phyloP scores from a whole-genome alignment of 2,797 vertebrate genomes.

The Esox masquinongy region DNA sequence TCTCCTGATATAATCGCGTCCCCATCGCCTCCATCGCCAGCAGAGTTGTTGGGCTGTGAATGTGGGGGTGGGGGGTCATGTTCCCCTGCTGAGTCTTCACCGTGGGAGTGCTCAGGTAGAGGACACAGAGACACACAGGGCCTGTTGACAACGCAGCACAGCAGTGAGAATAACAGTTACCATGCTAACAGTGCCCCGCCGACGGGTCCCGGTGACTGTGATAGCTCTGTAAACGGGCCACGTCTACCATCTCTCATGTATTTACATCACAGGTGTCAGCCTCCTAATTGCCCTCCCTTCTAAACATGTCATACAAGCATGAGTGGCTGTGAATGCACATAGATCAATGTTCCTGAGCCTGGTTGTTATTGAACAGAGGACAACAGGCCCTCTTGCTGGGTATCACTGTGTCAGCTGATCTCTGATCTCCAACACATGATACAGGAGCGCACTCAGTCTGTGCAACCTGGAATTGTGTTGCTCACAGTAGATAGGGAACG shows the following conservation, averaged over 20 bases:
- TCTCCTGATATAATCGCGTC: constrained; percentile 70
- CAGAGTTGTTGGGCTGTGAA: constrained; percentile 44
- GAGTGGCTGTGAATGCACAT: constrained; percentile 4
- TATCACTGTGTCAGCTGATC: constrained; percentile 35
- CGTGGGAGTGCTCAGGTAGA: constrained; percentile 53
- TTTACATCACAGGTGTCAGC: constrained; percentile 22
- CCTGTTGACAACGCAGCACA: constrained; percentile 2
- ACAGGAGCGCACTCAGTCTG: constrained; percentile 13
- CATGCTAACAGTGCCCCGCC: constrained; percentile 40
- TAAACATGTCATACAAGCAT: constrained; percentile 21
- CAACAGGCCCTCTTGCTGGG: neutral
- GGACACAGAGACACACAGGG: constrained; percentile 52
- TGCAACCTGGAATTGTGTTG: constrained; percentile 47
- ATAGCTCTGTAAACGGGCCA: constrained; percentile 27
- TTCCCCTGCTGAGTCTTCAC: constrained; percentile 51
- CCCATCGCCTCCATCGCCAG: constrained; percentile 33
- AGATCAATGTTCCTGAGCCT: constrained; percentile 10
- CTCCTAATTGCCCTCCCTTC: constrained; percentile 17
- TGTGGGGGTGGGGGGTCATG: constrained; percentile 15
- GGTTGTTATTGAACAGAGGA: neutral
- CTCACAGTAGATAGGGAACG: constrained; percentile 41
- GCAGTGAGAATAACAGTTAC: constrained; percentile 43
- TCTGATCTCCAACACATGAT: constrained; percentile 39
- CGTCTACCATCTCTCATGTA: constrained; percentile 23
- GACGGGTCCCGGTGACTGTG: constrained; percentile 34